Evolutionary conservation across 2,113 vertebrate genomes (phyloP).

Genomic region (Percopsis transmontana): DNA sequence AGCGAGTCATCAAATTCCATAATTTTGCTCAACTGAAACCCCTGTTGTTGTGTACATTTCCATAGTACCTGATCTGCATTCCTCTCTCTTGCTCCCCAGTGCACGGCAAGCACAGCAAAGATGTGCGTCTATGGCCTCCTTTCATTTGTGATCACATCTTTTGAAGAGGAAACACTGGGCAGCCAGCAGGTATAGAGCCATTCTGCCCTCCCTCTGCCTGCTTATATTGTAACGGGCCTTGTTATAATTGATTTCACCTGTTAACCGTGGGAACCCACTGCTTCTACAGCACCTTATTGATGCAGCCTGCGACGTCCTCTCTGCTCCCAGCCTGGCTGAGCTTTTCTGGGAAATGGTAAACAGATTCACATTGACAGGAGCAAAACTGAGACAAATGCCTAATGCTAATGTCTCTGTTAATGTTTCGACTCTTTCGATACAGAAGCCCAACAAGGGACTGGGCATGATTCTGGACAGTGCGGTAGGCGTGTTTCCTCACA

Average conservation of each 20-base stretch:
- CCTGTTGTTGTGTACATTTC: not conserved
- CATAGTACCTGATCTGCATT: not conserved
- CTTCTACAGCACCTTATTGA: conserved; percentile 86
- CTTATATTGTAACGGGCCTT: not conserved
- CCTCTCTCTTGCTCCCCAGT: conserved; percentile 72
- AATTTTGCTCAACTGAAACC: no score
- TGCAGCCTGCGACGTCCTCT: conserved; percentile 91
- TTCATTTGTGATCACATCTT: conserved; percentile 89
- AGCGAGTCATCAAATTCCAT: no score
- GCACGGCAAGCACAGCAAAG: conserved; percentile 92
- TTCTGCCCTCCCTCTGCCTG: not conserved
- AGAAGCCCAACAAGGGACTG: conserved; percentile 93
- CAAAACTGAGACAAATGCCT: not conserved
- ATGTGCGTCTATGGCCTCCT: conserved; percentile 95
- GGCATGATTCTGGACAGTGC: conserved; percentile 96
- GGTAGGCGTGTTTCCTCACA: conserved; percentile 91
- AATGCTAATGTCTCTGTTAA: not conserved
- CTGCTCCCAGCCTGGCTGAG: conserved; percentile 90
- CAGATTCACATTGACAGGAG: not conserved
- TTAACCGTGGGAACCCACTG: conserved; percentile 39
- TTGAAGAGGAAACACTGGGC: conserved; percentile 89
- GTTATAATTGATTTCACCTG: conserved; percentile 6
- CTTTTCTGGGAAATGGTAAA: conserved; percentile 97
- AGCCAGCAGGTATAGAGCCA: conserved; percentile 85
- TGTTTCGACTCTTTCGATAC: conserved; percentile 5